A percentile compares a stretch with the other conserved stretches of the same genome.
These are phyloP conservation scores for Gryllus longicercus DNA, from an alignment of 2,888 invertebrate species.

Conservation along the genomic window DNA sequence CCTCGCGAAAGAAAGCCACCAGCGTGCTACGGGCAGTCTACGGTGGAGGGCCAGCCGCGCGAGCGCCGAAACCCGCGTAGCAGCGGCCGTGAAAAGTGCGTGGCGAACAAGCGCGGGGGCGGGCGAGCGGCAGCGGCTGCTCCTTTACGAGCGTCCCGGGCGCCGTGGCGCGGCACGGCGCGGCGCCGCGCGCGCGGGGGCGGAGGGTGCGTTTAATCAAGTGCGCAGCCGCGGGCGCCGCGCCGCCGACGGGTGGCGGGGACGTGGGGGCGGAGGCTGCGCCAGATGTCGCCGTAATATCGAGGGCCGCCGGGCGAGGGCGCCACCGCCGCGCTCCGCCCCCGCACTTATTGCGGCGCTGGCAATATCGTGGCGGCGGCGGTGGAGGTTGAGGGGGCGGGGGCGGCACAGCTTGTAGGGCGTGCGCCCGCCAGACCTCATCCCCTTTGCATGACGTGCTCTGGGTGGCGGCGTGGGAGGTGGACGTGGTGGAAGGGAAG, in stretches of 20 bases:
- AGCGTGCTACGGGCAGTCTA: too few relatives aligned
- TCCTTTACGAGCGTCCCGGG: constrained; percentile 19
- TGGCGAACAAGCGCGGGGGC: background rate
- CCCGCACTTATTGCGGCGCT: constrained; percentile 26
- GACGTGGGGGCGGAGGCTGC: background rate
- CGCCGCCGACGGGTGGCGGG: background rate
- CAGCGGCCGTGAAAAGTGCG: background rate
- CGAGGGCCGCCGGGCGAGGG: background rate
- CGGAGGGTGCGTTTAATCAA: background rate
- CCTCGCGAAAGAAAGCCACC: too few relatives aligned
- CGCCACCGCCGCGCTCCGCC: background rate
- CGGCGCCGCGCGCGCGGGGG: background rate
- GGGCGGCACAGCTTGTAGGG: constrained; percentile 19
- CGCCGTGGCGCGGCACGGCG: too few relatives aligned
- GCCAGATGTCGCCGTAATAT: constrained; percentile 17
- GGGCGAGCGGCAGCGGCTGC: background rate
- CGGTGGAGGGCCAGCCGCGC: too few relatives aligned
- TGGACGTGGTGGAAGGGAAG: background rate
- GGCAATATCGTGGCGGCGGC: constrained; percentile 19
- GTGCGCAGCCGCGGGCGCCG: background rate
- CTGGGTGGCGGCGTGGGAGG: background rate
- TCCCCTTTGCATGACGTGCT: background rate
- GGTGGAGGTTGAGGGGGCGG: background rate
- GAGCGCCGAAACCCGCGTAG: background rate
- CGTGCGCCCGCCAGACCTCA: background rate